These are phyloP conservation scores for Phrynosoma blainvillii DNA, from an alignment of 2,113 vertebrate species.

Conservation along the genomic window DNA sequence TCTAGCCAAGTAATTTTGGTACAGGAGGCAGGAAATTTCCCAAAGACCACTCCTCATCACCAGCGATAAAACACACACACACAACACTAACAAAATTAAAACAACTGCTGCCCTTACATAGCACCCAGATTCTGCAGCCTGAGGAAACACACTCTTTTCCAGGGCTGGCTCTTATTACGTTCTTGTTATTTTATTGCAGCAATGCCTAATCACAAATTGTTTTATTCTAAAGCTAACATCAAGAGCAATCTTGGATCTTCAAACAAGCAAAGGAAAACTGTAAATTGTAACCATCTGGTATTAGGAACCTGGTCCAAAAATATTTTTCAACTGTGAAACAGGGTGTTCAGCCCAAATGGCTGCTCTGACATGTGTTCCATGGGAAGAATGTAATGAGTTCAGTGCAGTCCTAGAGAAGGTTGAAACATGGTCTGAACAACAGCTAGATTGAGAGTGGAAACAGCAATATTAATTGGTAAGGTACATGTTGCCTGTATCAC, in stretches of 20 bases:
- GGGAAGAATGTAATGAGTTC: neutral
- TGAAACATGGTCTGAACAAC: neutral
- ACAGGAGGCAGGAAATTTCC: neutral
- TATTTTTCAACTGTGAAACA: neutral
- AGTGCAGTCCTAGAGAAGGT: neutral
- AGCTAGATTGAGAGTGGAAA: neutral
- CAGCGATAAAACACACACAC: neutral
- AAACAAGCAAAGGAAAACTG: neutral
- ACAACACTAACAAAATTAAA: neutral
- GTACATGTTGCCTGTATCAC: neutral
- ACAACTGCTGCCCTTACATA: neutral
- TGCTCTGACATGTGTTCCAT: neutral
- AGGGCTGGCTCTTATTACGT: neutral
- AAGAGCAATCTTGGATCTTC: neutral
- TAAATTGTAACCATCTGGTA: neutral
- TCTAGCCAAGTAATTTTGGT: neutral
- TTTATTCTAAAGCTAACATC: neutral
- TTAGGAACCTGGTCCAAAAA: neutral
- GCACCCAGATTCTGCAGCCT: too few species aligned
- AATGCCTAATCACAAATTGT: neutral
- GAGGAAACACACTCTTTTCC: neutral
- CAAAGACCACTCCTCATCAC: neutral
- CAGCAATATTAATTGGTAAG: neutral
- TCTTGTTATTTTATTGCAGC: neutral
- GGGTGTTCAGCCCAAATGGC: neutral